Evolutionary conservation across 1,140 invertebrate genomes (phyloP), one percentile per base, ranked within the genome.

Genomic region (Drosophila teissieri): DNA sequence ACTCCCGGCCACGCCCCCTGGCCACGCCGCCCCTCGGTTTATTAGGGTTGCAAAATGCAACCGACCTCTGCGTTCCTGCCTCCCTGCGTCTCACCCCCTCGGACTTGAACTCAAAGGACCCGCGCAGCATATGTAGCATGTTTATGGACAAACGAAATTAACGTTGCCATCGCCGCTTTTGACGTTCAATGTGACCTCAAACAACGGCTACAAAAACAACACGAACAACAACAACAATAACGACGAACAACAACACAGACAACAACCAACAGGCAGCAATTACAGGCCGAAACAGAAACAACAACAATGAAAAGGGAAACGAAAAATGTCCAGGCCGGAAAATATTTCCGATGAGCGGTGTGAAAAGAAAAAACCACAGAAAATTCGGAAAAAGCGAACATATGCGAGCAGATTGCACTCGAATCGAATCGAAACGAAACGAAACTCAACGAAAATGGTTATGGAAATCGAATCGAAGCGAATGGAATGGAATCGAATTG

Each of bases 111-210:
- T 42, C 14, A 27, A 40, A 14, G 44, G 42, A 27, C 37, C 27
- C 46, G 27, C 34, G 34, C 57, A 31, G 31, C 86, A 91, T 91
- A 91, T 91, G 88, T 79, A 81, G 80, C 74, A 90, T 90, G 85
- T 90, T 90, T 90, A 90, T 90, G 78, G 77, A 67, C 73, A 85
- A 80, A 81, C 80, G 80, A 80, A 86, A 84, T 88, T 80, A 88
- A 83, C 84, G 77, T 70, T 63, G 78, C 68, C 78, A 69, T 62
- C 74, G 76, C 73, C 86, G 80, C 80, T 73, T 84, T 88, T 88
- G 84, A 89, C 80, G 52, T 89, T 84, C 80, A 68, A 82, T 83
- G 78, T 83, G 72, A 82, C 82, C 76, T 83, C 79, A 79, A 60
- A 73, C 81, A 86, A 70, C 69, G 80, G 51, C 64, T 62, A 64